Evolutionary conservation across 2,888 invertebrate genomes (phyloP), one percentile per base, ranked within the genome.

Genomic region (Phymatocera aterrima): DNA sequence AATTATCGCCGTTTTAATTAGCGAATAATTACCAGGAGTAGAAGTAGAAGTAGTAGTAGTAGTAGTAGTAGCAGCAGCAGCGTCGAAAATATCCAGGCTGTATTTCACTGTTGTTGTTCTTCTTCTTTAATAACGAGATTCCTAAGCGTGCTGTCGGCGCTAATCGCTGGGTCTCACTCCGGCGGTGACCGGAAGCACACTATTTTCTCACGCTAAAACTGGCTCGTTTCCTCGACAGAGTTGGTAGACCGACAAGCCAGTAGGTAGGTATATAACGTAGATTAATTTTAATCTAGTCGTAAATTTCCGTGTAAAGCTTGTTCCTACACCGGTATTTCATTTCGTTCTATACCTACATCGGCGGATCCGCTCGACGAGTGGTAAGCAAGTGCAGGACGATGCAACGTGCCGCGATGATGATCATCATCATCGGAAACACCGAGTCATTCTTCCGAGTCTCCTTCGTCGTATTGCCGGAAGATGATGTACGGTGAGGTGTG

Each of bases 261-360:
- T n/a, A n/a, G n/a, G n/a, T 15, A 1, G 6, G 68, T 40, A 40
- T 61, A 43, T 28, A 4, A 31, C 12, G 70, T 48, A 72, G 70
- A 72, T 72, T 72, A 72, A 72, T 51, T 72, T 72, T 72, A 72
- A 72, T 72, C 70, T 72, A 51, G 70, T 72, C 70, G 34, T 72
- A 72, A 72, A 72, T 72, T 72, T 12, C 12, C 70, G 8, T 28
- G 70, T 72, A 68, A 61, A 18, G n/a, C 61, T 0, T 1, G 34
- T 6, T 8, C 2, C 18, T 61, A 61, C 34, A 21, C 6, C 61
- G 18, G 34, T 61, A 61, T 68, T 68, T 68, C 46, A 43, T 24
- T n/a, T 40, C 12, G 43, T 28, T 68, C 12, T 43, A 3, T n/a
- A 6, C 18, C n/a, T 61, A 10, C 61, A 6, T 8, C 18, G 3